Conservation (phyloP, 2,113 vertebrate genomes). For the Pteropus alecto region DNA sequence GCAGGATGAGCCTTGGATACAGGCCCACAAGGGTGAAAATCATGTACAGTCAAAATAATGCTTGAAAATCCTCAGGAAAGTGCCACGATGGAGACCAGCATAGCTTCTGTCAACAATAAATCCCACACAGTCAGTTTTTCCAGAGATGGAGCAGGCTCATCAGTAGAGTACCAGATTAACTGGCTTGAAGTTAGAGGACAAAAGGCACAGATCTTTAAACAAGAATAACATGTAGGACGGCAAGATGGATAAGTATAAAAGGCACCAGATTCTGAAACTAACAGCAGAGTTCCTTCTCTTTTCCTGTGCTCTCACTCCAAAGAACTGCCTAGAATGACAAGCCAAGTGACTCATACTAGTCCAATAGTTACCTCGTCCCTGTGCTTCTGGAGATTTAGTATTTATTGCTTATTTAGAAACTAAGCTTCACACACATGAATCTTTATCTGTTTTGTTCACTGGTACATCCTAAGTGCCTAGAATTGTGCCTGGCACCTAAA, state of each 20-base stretch:
- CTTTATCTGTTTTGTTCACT: not conserved
- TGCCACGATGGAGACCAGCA: not conserved
- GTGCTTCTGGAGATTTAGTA: accelerated
- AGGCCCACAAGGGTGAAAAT: not conserved
- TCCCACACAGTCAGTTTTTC: not conserved
- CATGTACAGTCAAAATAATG: not conserved
- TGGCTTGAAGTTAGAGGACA: not conserved
- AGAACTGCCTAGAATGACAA: not conserved
- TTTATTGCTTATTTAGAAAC: not conserved
- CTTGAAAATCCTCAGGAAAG: not conserved
- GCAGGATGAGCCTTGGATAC: not conserved
- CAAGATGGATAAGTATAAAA: not conserved
- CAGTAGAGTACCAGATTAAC: not conserved
- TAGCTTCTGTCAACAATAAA: not conserved
- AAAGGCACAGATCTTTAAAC: not conserved
- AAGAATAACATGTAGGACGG: too few relatives aligned
- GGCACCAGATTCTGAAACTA: not conserved
- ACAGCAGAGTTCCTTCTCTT: not conserved
- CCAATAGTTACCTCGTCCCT: not conserved
- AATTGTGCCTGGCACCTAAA: not conserved
- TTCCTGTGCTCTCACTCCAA: not conserved
- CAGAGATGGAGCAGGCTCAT: not conserved
- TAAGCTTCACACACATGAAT: not conserved
- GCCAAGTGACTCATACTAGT: not conserved
- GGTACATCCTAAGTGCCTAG: not conserved